Evolutionary conservation across 2,888 invertebrate genomes (phyloP).

Genomic region (Diarsia dahlii): DNA sequence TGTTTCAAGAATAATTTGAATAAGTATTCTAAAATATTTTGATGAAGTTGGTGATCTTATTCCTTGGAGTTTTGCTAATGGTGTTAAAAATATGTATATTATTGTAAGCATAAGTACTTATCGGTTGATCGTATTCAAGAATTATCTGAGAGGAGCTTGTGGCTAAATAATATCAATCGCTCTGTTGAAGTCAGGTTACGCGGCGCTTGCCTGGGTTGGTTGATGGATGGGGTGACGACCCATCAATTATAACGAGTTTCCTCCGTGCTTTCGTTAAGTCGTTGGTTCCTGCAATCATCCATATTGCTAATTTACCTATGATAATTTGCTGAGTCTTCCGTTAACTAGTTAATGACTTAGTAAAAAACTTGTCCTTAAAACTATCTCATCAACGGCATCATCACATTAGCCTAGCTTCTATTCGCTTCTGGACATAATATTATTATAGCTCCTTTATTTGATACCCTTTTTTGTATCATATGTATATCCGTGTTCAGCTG

Average conservation of each 20-base stretch:
- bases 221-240: no score
- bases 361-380: background rate
- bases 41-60: constrained; percentile 5
- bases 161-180: no score
- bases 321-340: background rate
- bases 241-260: no score
- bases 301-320: background rate
- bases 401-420: background rate
- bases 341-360: background rate
- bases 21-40: constrained; percentile 30
- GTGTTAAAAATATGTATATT: background rate
- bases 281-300: background rate
- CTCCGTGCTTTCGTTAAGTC: no score
- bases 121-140: background rate
- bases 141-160: no score
- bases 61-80: background rate
- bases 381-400: background rate
- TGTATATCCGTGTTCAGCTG: fast-evolving
- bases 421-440: background rate
- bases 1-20: constrained; percentile 52
- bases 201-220: no score
- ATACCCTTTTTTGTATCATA: background rate
- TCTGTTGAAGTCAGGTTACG: no score
- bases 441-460: no score
- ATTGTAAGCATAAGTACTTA: background rate